A percentile compares a stretch with the other conserved stretches of the same genome.
phyloP scores from a whole-genome alignment of 2,888 invertebrate species.

The Hirudinaria manillensis region DNA sequence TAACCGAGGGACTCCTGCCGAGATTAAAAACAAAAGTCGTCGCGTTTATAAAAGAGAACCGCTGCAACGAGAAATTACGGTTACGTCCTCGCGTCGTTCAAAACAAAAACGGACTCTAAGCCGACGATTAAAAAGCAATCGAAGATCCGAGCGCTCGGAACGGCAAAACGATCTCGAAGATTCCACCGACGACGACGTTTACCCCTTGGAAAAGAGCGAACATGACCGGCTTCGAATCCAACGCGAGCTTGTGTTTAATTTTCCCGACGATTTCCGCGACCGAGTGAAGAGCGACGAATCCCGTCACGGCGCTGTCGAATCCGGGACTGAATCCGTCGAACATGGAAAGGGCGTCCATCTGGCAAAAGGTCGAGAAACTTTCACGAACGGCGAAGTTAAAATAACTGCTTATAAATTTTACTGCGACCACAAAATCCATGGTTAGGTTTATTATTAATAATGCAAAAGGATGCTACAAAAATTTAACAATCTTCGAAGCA shows the following conservation, averaged over 20 bases:
- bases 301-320: neutral
- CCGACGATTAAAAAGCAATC: too few relatives aligned
- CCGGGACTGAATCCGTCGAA: constrained; percentile 5
- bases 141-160: too few relatives aligned
- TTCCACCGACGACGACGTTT: too few relatives aligned
- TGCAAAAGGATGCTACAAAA: too few relatives aligned
- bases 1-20: constrained; percentile 6
- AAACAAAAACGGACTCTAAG: too few relatives aligned
- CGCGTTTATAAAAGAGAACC: neutral
- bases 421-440: too few relatives aligned
- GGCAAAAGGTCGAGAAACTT: neutral
- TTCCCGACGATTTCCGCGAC: neutral
- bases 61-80: neutral
- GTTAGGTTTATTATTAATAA: too few relatives aligned
- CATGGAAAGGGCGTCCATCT: constrained; percentile 19
- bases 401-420: neutral
- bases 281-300: neutral
- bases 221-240: neutral
- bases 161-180: too few relatives aligned
- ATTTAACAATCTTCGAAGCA: too few relatives aligned
- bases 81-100: too few relatives aligned
- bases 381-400: neutral
- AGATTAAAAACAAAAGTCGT: neutral
- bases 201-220: constrained; percentile 15
- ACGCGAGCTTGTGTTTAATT: neutral